Percentiles rank a stretch among this genome's conserved stretches.
Evolutionary conservation across 2,888 invertebrate genomes (phyloP).

Genomic region (Synergus itoensis): DNA sequence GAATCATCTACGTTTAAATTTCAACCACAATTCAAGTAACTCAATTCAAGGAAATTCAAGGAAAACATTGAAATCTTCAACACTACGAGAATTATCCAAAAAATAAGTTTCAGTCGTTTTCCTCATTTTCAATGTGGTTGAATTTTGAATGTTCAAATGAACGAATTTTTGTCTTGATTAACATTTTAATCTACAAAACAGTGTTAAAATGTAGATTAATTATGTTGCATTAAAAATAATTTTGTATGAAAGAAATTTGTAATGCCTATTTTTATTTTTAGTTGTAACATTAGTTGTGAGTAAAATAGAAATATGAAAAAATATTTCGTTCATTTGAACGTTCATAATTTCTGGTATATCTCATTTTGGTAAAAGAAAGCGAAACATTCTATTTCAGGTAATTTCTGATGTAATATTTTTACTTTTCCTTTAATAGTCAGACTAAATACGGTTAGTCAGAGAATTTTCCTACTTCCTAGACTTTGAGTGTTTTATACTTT

Average conservation of each 20-base stretch:
- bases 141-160: not conserved
- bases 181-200: too few species aligned
- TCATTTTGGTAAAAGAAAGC: not conserved
- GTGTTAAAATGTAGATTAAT: too few species aligned
- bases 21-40: not conserved
- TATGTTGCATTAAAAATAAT: too few species aligned
- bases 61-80: slow-evolving; percentile 10
- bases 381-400: not conserved
- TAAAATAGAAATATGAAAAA: too few species aligned
- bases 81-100: not conserved
- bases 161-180: too few species aligned
- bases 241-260: too few species aligned
- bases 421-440: not conserved
- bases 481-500: not conserved
- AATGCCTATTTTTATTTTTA: too few species aligned
- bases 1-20: slow-evolving; percentile 42
- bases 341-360: too few species aligned
- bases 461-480: not conserved
- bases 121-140: not conserved
- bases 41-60: slow-evolving; percentile 19
- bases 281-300: too few species aligned
- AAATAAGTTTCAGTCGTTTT: not conserved
- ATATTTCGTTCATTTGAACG: too few species aligned
- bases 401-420: not conserved
- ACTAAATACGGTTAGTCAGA: not conserved